Base-by-base conservation (phyloP, 1,140 invertebrate genomes). In the Dendrolimus punctatus region DNA sequence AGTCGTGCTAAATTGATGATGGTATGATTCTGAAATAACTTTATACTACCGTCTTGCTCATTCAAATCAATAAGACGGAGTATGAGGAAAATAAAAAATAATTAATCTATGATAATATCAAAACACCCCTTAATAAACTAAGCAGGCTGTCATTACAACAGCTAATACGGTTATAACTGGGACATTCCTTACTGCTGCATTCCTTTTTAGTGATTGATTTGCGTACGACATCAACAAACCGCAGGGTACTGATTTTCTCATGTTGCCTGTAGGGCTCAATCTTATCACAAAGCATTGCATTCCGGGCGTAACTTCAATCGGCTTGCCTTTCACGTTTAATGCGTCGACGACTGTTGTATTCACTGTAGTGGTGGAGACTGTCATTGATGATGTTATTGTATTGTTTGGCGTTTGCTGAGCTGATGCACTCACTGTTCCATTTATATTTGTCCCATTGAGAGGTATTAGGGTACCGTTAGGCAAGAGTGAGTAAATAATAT, bases 221-320 rank as follows among this genome's bases (percentile, higher is more conserved):
- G 82, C 79, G 51, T 84, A 85, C 9, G 66, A 67, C 57, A 83
- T 80, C 45, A 86, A 56, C 9, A 86, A 47, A 9, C 76, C 73
- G 59, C 80, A 86, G 9, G 73, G 73, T 9, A 86, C 68, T 39
- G 63, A 53, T 47, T 65, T 75, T 46, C 53, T 75, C 78, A 86
- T 80, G 48, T 71, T 73, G 6, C 65, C 67, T 5, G 62, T 52
- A 7, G 76, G 66, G 8, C 66, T 68, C 38, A 63, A 70, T 49
- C 80, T 66, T 6, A 86, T 76, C 0, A 86, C 71, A 58, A 73
- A 84, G 46, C 83, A 86, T 53, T 81, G 58, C 80, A 84, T 84
- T 6, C 71, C 73, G 0, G 76, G 72, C n/a, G 82, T 86, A 8
- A 86, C 82, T 39, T 71, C 61, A 6, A 86, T 61, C 9, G 76